A percentile compares a stretch with the other conserved stretches of the same genome.
These are phyloP conservation scores for Heterotilapia buettikoferi DNA, from an alignment of 2,113 vertebrate genomes.

Conservation along the genomic window DNA sequence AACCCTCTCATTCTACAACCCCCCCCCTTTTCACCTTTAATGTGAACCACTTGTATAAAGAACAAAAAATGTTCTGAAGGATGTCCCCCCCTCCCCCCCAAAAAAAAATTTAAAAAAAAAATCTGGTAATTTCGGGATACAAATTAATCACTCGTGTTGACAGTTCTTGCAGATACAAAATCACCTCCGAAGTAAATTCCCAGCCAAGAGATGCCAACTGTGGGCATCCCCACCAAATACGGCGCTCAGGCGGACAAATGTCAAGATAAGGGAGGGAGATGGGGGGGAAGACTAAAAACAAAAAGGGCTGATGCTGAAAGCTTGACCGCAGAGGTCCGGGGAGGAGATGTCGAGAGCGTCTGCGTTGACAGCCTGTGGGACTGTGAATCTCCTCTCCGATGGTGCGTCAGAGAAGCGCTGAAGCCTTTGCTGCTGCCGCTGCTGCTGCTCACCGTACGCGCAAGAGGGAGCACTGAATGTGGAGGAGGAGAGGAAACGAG, in stretches of 20 bases:
- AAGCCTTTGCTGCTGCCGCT: conserved; percentile 28
- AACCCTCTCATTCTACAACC: conserved; percentile 22
- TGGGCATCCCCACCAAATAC: conserved; percentile 48
- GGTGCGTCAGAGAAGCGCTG: conserved; percentile 67
- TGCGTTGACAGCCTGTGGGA: conserved; percentile 50
- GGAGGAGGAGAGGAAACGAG: conserved; percentile 29
- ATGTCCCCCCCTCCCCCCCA: not conserved
- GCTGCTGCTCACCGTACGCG: conserved; percentile 53
- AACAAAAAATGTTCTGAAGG: not conserved
- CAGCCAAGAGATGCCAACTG: conserved; percentile 46
- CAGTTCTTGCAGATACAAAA: conserved; percentile 53
- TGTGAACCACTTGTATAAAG: conserved; percentile 1
- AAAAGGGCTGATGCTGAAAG: not conserved
- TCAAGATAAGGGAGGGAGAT: not conserved
- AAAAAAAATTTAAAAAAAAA: not conserved
- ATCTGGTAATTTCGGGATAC: not conserved
- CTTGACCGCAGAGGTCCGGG: conserved; percentile 24
- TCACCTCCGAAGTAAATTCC: conserved; percentile 69
- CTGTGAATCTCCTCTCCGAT: conserved; percentile 57
- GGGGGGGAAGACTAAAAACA: not conserved
- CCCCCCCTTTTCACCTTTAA: conserved; percentile 19
- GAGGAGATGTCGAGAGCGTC: conserved; percentile 32
- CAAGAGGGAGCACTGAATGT: conserved; percentile 62
- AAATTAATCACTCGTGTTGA: conserved; percentile 29
- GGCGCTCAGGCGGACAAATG: not conserved